Evolutionary conservation across 2,797 vertebrate genomes (phyloP), one percentile per base, ranked within the genome.

Genomic region (Tadarida brasiliensis): DNA sequence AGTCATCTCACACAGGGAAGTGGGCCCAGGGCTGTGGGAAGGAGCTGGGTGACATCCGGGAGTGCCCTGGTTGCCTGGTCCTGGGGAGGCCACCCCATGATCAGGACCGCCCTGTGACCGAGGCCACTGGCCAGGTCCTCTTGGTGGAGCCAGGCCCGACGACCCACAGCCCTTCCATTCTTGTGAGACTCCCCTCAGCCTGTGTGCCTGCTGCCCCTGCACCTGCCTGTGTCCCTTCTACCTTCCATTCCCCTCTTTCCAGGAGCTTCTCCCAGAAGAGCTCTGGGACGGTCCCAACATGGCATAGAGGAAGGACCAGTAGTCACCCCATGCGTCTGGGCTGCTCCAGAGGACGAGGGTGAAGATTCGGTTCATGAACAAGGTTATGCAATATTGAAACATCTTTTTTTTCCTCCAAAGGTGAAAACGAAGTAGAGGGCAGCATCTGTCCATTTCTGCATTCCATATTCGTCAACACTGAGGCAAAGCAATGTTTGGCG

Each of bases 1-100:
- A 97, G 96, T 96, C 97, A 94, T 87, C 12, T 0, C 3, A 1
- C 11, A 86, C 39, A 59, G 88, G 96, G 96, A 97, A 97, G 96
- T 92, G 67, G 68, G 24, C 4, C 54, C 5, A 0, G 16, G 78
- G 19, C 20, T 7, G 6, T 12, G 24, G 30, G 7, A 71, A 61
- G 61, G 80, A 19, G 4, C n/a, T 11, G 10, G 16, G 68, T 24
- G 73, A 56, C 67, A 33, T 6, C n/a, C 59, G 11, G 2, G 35
- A 14, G 8, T 11, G 67, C n/a, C 85, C 33, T 35, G 7, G 20
- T 28, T 26, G 39, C 28, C 47, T 28, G 33, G 17, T 9, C 30
- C 17, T 10, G 61, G 39, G 70, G 11, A 70, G 10, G 20, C 71
- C 47, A 15, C 76, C 28, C 26, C 22, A 7, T 0, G 0, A 7